These are phyloP conservation scores for Limenitis camilla DNA, from an alignment of 2,888 invertebrate species.

Conservation along the genomic window DNA sequence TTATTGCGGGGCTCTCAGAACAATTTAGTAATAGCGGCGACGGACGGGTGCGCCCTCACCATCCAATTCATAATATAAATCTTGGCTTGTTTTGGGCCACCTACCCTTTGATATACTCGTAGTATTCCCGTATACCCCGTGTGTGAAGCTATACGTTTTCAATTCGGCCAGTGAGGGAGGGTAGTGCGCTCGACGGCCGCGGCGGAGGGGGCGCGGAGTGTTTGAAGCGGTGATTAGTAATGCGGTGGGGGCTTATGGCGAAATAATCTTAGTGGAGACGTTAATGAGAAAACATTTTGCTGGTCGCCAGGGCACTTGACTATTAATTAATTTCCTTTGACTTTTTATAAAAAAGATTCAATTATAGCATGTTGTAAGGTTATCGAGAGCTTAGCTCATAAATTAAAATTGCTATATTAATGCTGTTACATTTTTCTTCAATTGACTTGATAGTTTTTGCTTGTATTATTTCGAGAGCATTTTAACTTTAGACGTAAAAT, in stretches of 20 bases:
- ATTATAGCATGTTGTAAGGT: slow-evolving; percentile 10
- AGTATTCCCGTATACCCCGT: slow-evolving; percentile 20
- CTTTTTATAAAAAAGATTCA: slow-evolving; percentile 23
- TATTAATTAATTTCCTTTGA: slow-evolving; percentile 45
- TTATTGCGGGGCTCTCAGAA: slow-evolving; percentile 13
- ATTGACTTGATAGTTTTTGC: too few relatives aligned
- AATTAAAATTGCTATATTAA: too few relatives aligned
- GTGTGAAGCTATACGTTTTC: slow-evolving; percentile 47
- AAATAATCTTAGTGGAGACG: slow-evolving; percentile 59
- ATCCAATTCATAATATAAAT: slow-evolving; percentile 42
- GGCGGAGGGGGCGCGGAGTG: slow-evolving; percentile 38
- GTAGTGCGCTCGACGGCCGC: slow-evolving; percentile 34
- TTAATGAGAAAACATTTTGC: slow-evolving; percentile 58
- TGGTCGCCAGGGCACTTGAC: slow-evolving; percentile 36
- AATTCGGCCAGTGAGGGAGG: slow-evolving; percentile 43
- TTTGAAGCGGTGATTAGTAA: slow-evolving; percentile 62
- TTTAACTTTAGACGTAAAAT: too few relatives aligned
- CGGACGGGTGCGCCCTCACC: slow-evolving; percentile 20
- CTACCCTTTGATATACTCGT: slow-evolving; percentile 32
- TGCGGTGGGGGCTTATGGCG: slow-evolving; percentile 50
- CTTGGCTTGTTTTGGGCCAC: slow-evolving; percentile 37
- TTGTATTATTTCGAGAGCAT: too few relatives aligned
- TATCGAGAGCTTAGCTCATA: slow-evolving; percentile 10
- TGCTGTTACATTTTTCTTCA: too few relatives aligned
- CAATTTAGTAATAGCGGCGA: slow-evolving; percentile 15